A percentile compares a stretch with the other conserved stretches of the same genome.
phyloP scores from a whole-genome alignment of 2,888 invertebrate genomes.

The Meiosimyza decipiens region DNA sequence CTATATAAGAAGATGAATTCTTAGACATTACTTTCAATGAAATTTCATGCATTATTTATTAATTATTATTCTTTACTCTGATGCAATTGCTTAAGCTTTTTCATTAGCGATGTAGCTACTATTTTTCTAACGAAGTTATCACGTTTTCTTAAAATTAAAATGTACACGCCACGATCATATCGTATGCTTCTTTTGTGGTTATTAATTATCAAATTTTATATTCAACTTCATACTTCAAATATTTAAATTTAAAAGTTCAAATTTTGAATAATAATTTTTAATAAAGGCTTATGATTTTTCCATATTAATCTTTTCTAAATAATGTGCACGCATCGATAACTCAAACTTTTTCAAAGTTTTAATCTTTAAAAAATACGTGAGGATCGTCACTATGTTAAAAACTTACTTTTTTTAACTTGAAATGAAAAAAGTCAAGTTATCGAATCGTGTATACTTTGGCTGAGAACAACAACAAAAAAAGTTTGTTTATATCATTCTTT shows the following conservation, averaged over 20 bases:
- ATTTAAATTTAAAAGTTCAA: background rate
- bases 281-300: background rate
- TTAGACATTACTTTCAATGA: constrained; percentile 33
- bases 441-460: too few species aligned
- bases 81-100: constrained; percentile 32
- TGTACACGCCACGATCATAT: constrained; percentile 9
- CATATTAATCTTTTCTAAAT: background rate
- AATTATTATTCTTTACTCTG: constrained; percentile 6
- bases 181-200: constrained; percentile 28
- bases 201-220: constrained; percentile 15
- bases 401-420: too few species aligned
- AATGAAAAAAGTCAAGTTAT: too few species aligned
- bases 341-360: background rate
- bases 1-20: constrained; percentile 13
- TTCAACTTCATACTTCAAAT: too few species aligned
- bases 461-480: background rate
- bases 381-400: too few species aligned
- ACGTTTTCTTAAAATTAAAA: constrained; percentile 15
- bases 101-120: constrained; percentile 29
- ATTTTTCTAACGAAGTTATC: constrained; percentile 20
- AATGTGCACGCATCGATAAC: background rate
- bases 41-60: constrained; percentile 2
- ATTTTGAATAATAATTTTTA: background rate
- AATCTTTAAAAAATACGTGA: background rate
- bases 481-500: constrained; percentile 15